These are phyloP conservation scores for Oxycera nigricornis DNA, from an alignment of 2,888 invertebrate species.

Conservation along the genomic window DNA sequence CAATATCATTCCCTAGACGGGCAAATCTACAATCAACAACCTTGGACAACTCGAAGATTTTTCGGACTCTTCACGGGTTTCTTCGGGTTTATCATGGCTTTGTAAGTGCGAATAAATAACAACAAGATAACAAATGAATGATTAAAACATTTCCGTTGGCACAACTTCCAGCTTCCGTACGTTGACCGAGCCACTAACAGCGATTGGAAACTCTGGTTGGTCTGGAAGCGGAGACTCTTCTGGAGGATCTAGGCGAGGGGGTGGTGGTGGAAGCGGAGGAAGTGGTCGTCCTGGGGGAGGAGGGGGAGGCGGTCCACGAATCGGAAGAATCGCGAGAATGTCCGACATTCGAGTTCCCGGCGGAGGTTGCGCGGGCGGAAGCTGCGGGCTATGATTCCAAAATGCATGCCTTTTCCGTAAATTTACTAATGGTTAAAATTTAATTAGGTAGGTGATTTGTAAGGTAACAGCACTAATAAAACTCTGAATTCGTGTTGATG, in stretches of 20 bases:
- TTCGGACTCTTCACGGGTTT: conserved; percentile 45
- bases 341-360: conserved; percentile 48
- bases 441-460: background rate
- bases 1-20: too few relatives aligned
- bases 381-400: conserved; percentile 37
- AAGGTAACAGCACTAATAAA: too few relatives aligned
- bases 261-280: conserved; percentile 43
- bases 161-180: conserved; percentile 45
- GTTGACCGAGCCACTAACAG: conserved; percentile 45
- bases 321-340: conserved; percentile 48
- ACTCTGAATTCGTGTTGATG: too few relatives aligned
- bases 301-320: conserved; percentile 46
- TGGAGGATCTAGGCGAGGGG: conserved; percentile 16
- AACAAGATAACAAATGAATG: background rate
- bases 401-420: background rate
- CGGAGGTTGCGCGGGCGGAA: conserved; percentile 49
- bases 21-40: conserved; percentile 46
- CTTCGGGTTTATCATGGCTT: conserved; percentile 44
- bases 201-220: conserved; percentile 13
- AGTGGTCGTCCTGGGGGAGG: conserved; percentile 21
- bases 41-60: conserved; percentile 47
- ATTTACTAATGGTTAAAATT: background rate
- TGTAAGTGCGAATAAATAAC: conserved; percentile 42
- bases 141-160: background rate
- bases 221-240: conserved; percentile 39